Percentiles rank a stretch among this genome's conserved stretches.
phyloP scores from a whole-genome alignment of 2,888 invertebrate genomes.

The Entomobrya multifasciata region DNA sequence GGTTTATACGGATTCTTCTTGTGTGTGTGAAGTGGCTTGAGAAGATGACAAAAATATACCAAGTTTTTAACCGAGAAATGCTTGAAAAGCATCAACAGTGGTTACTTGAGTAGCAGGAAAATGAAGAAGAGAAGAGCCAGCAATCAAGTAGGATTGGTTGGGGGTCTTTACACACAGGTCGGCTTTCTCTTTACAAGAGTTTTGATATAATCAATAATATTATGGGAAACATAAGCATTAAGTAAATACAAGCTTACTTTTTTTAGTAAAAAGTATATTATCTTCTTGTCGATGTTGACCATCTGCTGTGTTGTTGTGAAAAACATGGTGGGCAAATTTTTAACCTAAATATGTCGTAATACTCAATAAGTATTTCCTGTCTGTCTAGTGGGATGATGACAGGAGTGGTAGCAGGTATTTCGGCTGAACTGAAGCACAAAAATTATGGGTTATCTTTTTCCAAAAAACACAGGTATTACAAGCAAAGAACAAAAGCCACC shows the following conservation, averaged over 20 bases:
- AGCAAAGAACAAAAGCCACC: too few relatives aligned
- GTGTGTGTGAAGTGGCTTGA: conserved; percentile 26
- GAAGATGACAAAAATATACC: conserved; percentile 31
- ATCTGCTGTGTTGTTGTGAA: neutral
- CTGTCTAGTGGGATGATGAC: conserved; percentile 26
- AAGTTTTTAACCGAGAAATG: neutral
- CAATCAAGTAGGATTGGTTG: too few relatives aligned
- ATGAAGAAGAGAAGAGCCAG: too few relatives aligned
- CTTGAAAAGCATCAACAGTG: conserved; percentile 32
- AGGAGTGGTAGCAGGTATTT: neutral
- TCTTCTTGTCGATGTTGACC: conserved; percentile 15
- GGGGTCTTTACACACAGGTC: too few relatives aligned
- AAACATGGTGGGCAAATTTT: neutral
- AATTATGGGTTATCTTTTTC: conserved; percentile 23
- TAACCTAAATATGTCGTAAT: conserved; percentile 33
- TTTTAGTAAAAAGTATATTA: neutral
- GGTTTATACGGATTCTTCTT: too few relatives aligned
- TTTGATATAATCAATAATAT: conserved; percentile 46
- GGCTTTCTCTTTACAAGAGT: too few relatives aligned
- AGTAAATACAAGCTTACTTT: conserved; percentile 22
- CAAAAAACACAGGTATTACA: neutral
- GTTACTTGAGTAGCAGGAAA: conserved; percentile 13
- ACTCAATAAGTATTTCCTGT: conserved; percentile 12
- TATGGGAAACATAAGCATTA: conserved; percentile 7
- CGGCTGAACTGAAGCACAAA: neutral